These are phyloP conservation scores for Chrysogorgia sp. DNA, from an alignment of 92 coral and sea anemone genomes.

Conservation along the genomic window DNA sequence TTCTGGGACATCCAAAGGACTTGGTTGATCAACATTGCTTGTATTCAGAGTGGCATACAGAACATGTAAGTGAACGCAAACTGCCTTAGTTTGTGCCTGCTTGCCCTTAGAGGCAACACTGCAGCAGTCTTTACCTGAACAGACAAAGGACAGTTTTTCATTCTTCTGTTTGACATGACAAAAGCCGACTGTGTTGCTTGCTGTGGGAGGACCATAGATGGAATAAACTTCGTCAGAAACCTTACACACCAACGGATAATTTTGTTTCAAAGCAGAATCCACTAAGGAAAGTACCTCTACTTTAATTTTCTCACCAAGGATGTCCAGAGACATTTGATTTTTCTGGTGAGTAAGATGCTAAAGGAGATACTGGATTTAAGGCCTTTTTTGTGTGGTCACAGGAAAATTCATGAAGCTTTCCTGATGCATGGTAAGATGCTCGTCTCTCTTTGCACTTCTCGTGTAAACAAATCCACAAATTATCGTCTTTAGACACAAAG, in stretches of 20 bases:
- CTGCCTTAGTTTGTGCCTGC: conserved; percentile 28
- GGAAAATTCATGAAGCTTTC: not conserved
- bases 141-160: not conserved
- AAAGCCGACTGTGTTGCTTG: conserved; percentile 23
- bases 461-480: conserved; percentile 2
- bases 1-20: too few relatives aligned
- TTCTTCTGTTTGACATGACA: not conserved
- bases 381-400: not conserved
- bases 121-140: conserved; percentile 29
- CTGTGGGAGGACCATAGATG: conserved; percentile 15
- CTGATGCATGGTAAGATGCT: not conserved
- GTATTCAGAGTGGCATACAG: conserved; percentile 6
- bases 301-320: not conserved
- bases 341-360: not conserved
- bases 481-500: conserved; percentile 16
- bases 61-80: conserved; percentile 39
- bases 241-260: not conserved
- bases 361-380: not conserved
- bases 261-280: not conserved
- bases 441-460: not conserved
- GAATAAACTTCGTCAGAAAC: not conserved
- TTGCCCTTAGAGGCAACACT: conserved; percentile 15
- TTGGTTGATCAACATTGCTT: not conserved
- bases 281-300: not conserved
- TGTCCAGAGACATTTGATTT: not conserved